These are phyloP conservation scores for Macroglossus sobrinus DNA, from an alignment of 2,113 vertebrate species.

Conservation along the genomic window DNA sequence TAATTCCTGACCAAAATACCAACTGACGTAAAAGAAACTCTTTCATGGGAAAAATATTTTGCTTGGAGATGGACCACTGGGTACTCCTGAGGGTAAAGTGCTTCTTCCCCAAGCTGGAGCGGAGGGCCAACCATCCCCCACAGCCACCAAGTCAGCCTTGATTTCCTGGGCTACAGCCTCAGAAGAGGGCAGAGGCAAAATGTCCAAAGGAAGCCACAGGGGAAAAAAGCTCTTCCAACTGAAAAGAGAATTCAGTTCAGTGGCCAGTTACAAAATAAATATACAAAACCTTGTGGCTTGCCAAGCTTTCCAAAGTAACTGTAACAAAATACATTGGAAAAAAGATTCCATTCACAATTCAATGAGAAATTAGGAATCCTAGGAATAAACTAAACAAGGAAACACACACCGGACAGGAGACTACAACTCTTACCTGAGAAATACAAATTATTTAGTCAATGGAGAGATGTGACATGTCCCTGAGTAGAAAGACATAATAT, in stretches of 20 bases:
- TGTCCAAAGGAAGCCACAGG: not conserved
- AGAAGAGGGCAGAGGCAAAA: not conserved
- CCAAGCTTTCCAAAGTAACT: constrained; percentile 62
- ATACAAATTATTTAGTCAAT: not conserved
- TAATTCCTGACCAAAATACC: constrained; percentile 82
- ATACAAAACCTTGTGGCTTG: constrained; percentile 41
- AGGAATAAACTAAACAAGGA: not conserved
- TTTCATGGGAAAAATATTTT: constrained; percentile 78
- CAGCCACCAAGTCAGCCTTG: not conserved
- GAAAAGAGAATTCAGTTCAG: constrained; percentile 40
- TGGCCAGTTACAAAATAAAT: constrained; percentile 67
- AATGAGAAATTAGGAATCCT: constrained; percentile 35
- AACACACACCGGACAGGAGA: not conserved
- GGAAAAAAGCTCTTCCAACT: not conserved
- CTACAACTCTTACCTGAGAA: not conserved
- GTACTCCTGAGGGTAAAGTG: not conserved
- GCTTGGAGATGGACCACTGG: constrained; percentile 71
- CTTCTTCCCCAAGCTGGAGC: not conserved
- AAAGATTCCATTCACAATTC: constrained; percentile 70
- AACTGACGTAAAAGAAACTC: constrained; percentile 76
- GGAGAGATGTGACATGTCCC: not conserved
- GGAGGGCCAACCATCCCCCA: not conserved
- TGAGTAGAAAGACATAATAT: not conserved
- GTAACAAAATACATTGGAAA: constrained; percentile 49
- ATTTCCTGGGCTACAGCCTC: not conserved